phyloP scores from a whole-genome alignment of 2,113 vertebrate species.

The Myrmecophaga tridactyla region DNA sequence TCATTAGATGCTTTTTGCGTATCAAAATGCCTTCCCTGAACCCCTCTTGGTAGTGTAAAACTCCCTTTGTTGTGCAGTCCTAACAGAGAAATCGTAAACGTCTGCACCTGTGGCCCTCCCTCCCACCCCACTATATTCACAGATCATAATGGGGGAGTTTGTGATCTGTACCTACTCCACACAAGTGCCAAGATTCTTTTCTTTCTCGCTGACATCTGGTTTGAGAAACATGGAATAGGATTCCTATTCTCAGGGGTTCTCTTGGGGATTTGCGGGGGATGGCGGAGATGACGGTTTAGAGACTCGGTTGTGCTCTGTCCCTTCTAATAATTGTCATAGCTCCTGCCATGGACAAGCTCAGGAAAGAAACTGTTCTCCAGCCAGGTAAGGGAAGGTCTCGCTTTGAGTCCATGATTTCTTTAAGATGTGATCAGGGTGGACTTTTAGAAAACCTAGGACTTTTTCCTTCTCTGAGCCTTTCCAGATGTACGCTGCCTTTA shows the following conservation, averaged over 20 bases:
- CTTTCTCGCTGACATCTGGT: background rate
- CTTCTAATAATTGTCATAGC: background rate
- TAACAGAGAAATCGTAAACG: background rate
- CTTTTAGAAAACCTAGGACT: background rate
- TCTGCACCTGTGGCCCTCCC: background rate
- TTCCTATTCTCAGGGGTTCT: background rate
- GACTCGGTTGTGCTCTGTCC: background rate
- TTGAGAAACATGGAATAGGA: background rate
- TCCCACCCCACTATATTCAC: background rate
- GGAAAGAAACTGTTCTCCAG: background rate
- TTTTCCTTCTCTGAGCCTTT: background rate
- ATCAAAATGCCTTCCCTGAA: background rate
- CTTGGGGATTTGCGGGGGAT: background rate
- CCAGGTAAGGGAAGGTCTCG: background rate
- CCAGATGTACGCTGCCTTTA: background rate
- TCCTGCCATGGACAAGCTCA: background rate
- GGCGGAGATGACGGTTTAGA: background rate
- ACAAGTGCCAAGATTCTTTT: background rate
- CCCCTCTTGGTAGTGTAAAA: background rate
- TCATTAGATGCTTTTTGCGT: background rate
- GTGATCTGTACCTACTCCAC: background rate
- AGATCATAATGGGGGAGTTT: background rate
- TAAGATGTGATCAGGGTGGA: background rate
- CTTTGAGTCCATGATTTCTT: slow-evolving; percentile 10
- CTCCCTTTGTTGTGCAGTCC: background rate